These are phyloP conservation scores for Nixonia krombeini DNA, from an alignment of 1,140 invertebrate genomes.

Conservation along the genomic window DNA sequence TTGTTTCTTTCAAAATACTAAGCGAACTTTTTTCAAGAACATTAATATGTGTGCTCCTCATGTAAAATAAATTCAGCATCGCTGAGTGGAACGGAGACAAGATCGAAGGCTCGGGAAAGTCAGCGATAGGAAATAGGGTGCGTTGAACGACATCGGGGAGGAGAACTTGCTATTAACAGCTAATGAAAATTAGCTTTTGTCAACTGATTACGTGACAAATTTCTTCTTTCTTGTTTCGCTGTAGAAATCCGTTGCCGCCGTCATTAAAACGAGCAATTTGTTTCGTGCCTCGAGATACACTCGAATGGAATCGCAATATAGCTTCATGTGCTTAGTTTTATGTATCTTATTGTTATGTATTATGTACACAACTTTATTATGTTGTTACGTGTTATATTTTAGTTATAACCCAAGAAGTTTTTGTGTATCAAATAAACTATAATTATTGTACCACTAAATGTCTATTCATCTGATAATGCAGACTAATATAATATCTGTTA, in stretches of 20 bases:
- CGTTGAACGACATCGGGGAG: slow-evolving; percentile 22
- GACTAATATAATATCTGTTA: too few relatives aligned
- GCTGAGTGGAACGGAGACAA: slow-evolving; percentile 45
- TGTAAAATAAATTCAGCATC: slow-evolving; percentile 42
- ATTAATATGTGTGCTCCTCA: slow-evolving; percentile 43
- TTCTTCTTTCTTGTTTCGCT: slow-evolving; percentile 68
- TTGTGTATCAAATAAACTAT: too few relatives aligned
- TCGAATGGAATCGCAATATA: too few relatives aligned
- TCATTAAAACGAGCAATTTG: slow-evolving; percentile 62
- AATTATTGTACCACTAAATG: too few relatives aligned
- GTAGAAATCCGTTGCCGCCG: slow-evolving; percentile 56
- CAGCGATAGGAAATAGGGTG: slow-evolving; percentile 42
- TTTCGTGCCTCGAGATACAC: slow-evolving; percentile 33
- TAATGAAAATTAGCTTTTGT: slow-evolving; percentile 73
- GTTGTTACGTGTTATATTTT: too few relatives aligned
- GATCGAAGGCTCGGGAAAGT: slow-evolving; percentile 40
- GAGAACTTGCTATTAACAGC: slow-evolving; percentile 64
- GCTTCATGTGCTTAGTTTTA: too few relatives aligned
- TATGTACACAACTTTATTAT: too few relatives aligned
- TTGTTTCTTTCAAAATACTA: slow-evolving; percentile 41
- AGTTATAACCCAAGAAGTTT: too few relatives aligned
- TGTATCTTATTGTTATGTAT: too few relatives aligned
- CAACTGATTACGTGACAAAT: slow-evolving; percentile 72
- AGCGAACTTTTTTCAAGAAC: slow-evolving; percentile 45
- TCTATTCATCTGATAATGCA: too few relatives aligned